Base-by-base conservation (phyloP, 1,140 invertebrate species). In the Penaeus vannamei region DNA sequence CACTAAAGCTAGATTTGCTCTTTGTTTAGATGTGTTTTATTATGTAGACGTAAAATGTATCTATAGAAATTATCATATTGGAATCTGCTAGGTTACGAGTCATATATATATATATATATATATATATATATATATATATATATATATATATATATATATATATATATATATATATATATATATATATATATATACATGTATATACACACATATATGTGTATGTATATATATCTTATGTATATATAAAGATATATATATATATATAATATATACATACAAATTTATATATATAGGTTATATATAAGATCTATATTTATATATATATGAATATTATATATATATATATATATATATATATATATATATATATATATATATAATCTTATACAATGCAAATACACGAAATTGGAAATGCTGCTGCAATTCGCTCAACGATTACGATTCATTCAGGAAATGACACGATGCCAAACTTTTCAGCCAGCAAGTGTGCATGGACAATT, bases 121-220 rank as follows among this genome's bases (percentile, higher is more conserved):
- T 36, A 26, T 36, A 53, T 66, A 81, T 66, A 14, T 81, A 81
- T 66, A 12, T 69, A 82, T 82, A 59, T 69, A 82, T 36, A 82
- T 0, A 82, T 36, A 59, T 36, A 59, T 82, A 64, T 69, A 64
- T 26, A 82, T 82, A 82, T 69, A 82, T 69, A 82, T 82, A 82
- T 69, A 82, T 69, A 82, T 82, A 82, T n/a, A 82, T n/a, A 82
- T 82, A 82, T 69, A 82, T 69, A 82, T 82, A 36, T 69, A 36
- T n/a, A 36, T 64, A 36, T 69, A 36, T n/a, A 17, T 81, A 8
- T 69, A 36, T 69, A 36, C 2, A 36, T 69, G 19, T n/a, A 36
- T 82, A 36, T n/a, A 19, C 23, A 14, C 66, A 36, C 23, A 36
- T 69, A 36, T 82, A 36, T 69, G 2, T 69, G 19, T 82, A 36